These are phyloP conservation scores for Acleris holmiana DNA, from an alignment of 2,888 invertebrate species.

Conservation along the genomic window DNA sequence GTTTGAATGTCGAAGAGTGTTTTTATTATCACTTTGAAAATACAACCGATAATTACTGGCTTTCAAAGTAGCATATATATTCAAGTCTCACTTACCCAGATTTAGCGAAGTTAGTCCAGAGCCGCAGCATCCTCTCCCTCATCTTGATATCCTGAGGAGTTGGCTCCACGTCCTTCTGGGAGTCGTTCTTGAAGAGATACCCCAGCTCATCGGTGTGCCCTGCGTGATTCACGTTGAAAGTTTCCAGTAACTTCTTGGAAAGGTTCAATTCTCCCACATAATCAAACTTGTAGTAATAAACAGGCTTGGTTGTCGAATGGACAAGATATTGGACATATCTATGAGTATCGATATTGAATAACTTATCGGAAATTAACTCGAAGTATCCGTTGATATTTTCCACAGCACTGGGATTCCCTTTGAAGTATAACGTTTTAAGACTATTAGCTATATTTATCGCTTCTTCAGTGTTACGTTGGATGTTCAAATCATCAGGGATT, in stretches of 20 bases:
- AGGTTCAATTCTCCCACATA: slow-evolving; percentile 70
- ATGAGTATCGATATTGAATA: slow-evolving; percentile 61
- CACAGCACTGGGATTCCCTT: slow-evolving; percentile 53
- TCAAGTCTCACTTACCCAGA: slow-evolving; percentile 64
- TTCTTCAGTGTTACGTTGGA: slow-evolving; percentile 61
- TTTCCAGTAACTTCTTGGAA: slow-evolving; percentile 47
- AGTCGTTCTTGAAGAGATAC: slow-evolving; percentile 68
- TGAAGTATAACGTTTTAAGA: slow-evolving; percentile 66
- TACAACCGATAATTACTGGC: too few relatives aligned
- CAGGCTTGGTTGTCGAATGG: slow-evolving; percentile 64
- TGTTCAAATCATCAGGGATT: slow-evolving; percentile 64
- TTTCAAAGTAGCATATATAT: too few relatives aligned
- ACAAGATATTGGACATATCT: slow-evolving; percentile 68
- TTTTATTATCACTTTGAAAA: too few relatives aligned
- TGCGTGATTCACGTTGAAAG: slow-evolving; percentile 54
- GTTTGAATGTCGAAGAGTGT: too few relatives aligned
- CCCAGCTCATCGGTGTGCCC: slow-evolving; percentile 71
- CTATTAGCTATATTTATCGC: slow-evolving; percentile 58
- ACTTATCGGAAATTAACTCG: slow-evolving; percentile 62
- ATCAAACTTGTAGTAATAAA: slow-evolving; percentile 74
- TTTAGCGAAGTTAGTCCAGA: slow-evolving; percentile 81
- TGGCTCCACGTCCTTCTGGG: slow-evolving; percentile 60
- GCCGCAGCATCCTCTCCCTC: slow-evolving; percentile 70
- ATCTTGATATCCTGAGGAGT: slow-evolving; percentile 66
- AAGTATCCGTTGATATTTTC: slow-evolving; percentile 61